These are phyloP conservation scores for Leucania comma DNA, from an alignment of 2,888 invertebrate genomes.

Conservation along the genomic window DNA sequence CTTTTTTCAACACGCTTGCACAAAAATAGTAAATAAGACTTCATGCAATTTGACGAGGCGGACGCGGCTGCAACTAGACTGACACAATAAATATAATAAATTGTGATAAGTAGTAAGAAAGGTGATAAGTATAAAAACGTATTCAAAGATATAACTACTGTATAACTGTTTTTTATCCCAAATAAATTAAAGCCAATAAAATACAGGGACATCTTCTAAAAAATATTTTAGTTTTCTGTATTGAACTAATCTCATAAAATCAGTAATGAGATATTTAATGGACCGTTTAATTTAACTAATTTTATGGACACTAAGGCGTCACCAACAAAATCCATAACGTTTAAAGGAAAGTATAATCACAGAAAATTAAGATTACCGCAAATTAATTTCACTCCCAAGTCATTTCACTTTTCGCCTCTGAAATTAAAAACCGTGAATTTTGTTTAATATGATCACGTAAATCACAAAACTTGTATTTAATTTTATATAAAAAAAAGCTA, in stretches of 20 bases:
- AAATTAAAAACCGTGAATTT: slow-evolving; percentile 32
- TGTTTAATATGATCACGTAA: slow-evolving; percentile 24
- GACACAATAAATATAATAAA: no score
- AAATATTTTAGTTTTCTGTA: not conserved
- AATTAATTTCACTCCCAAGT: slow-evolving; percentile 34
- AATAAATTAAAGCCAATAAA: no score
- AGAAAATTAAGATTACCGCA: slow-evolving; percentile 22
- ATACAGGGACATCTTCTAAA: no score
- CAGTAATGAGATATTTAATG: not conserved
- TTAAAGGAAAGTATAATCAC: slow-evolving; percentile 43
- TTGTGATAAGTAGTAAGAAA: no score
- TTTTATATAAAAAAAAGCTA: slow-evolving; percentile 25
- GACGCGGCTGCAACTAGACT: no score
- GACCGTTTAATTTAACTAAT: slow-evolving; percentile 25
- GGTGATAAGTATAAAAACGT: no score
- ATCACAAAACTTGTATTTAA: slow-evolving; percentile 13
- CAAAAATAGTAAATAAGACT: no score
- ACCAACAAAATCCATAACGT: slow-evolving; percentile 29
- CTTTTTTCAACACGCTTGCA: no score
- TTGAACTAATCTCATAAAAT: slow-evolving; percentile 4
- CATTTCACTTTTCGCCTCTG: slow-evolving; percentile 48
- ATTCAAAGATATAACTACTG: no score
- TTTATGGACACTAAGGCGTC: slow-evolving; percentile 36
- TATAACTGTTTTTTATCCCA: no score
- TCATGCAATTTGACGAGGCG: no score